Evolutionary conservation across 2,888 invertebrate species (phyloP).

Genomic region (Dryobota labecula): DNA sequence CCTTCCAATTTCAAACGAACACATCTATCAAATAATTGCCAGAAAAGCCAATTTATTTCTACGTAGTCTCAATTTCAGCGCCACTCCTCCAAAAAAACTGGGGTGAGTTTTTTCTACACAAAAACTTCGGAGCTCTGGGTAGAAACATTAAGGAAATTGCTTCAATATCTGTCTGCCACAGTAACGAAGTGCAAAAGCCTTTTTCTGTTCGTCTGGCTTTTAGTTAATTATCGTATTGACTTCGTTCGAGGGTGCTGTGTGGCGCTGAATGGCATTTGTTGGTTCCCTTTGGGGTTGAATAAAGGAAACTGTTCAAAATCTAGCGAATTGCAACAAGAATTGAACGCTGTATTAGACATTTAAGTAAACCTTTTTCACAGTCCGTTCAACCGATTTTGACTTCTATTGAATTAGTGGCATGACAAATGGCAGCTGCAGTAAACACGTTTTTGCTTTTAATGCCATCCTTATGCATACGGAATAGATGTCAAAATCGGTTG

Average conservation of each 20-base stretch:
- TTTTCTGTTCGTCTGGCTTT: conserved; percentile 45
- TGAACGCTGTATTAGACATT: no score
- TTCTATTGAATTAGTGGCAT: no score
- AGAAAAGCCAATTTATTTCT: conserved; percentile 29
- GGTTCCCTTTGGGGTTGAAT: neutral
- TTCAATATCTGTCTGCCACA: conserved; percentile 48
- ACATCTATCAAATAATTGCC: conserved; percentile 32
- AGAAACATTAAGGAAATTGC: conserved; percentile 52
- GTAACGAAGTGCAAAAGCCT: conserved; percentile 38
- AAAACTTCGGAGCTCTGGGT: conserved; percentile 12
- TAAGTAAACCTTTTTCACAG: no score
- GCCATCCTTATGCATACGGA: no score
- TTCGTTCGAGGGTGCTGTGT: conserved; percentile 14
- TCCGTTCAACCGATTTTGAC: no score
- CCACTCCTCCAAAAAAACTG: conserved; percentile 4
- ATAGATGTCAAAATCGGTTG: no score
- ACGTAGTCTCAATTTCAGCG: conserved; percentile 23
- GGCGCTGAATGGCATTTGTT: conserved; percentile 5
- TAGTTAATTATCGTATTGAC: conserved; percentile 56
- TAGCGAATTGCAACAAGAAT: no score
- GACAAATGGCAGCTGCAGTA: no score
- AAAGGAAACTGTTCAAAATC: neutral
- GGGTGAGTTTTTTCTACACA: neutral
- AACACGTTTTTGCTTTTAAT: no score
- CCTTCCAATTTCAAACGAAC: conserved; percentile 10